phyloP scores from a whole-genome alignment of 1,140 invertebrate genomes.

The Cataglyphis hispanica region DNA sequence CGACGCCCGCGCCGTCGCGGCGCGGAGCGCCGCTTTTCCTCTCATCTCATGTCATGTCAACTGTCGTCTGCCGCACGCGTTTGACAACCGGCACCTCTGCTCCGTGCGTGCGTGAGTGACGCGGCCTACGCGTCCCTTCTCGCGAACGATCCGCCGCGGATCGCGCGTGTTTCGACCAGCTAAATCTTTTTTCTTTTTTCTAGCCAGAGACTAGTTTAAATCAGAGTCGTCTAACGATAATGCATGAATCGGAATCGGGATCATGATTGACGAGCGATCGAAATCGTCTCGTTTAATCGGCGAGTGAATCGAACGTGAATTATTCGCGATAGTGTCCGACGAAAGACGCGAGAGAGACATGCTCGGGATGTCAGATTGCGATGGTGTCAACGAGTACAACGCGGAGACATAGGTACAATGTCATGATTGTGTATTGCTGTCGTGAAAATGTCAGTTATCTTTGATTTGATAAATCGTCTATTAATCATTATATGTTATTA shows the following conservation, averaged over 20 bases:
- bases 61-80: slow-evolving; percentile 80
- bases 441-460: background rate
- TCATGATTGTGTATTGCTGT: background rate
- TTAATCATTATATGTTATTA: background rate
- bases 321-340: slow-evolving; percentile 2
- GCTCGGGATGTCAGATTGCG: background rate
- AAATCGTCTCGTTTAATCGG: background rate
- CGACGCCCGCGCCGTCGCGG: slow-evolving; percentile 62
- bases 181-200: background rate
- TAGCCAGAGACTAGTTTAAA: background rate
- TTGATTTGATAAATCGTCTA: background rate
- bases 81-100: slow-evolving; percentile 74
- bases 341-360: background rate
- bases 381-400: background rate
- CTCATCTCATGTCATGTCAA: slow-evolving; percentile 81
- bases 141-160: slow-evolving; percentile 16
- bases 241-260: background rate
- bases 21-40: slow-evolving; percentile 62
- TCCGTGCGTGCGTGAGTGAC: slow-evolving; percentile 61
- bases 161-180: background rate
- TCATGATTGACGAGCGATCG: background rate
- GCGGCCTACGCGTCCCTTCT: slow-evolving; percentile 12
- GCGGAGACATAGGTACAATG: slow-evolving; percentile 4
- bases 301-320: slow-evolving; percentile 19
- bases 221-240: background rate